Base-by-base conservation (phyloP, 2,797 vertebrate genomes). In the Paratrypauchen microcephalus region DNA sequence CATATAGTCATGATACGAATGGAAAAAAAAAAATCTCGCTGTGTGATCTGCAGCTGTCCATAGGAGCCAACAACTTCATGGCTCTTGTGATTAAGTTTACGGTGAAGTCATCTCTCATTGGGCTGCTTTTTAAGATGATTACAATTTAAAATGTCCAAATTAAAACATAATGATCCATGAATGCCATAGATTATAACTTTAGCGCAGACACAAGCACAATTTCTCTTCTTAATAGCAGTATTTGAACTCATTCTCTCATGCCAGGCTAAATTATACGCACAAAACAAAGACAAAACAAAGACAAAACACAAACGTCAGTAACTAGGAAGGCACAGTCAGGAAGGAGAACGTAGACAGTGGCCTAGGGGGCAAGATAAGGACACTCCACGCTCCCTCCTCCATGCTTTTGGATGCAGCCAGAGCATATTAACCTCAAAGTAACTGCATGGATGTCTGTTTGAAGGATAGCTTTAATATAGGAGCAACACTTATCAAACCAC, bases 251-350 rank as follows among this genome's bases (percentile, higher is more conserved):
- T 55, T 24, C 24, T 15, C 67, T 19, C 70, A 66, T 30, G 26
- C 54, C 70, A 30, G 6, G 5, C 3, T 30, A 30, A 30, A 41
- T 11, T 41, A 41, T 11, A 13, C 11, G 2, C 84, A 83, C 81
- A 78, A 88, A 87, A 36, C 8, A 2, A 45, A 45, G 12, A 80
- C 73, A 73, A 82, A 83, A 90, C 77, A n/a, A n/a, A n/a, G n/a
- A n/a, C n/a, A n/a, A n/a, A n/a, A 78, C 83, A 86, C 88, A 84
- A 70, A 86, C 13, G 15, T 45, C 41, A 45, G 41, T 45, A 45
- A 45, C 13, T 45, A 16, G 3, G 13, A 45, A 45, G 41, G 19
- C 36, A 58, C 47, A 57, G 68, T 39, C 23, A 23, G 28, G 21
- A 59, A 64, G 19, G 56, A 74, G 70, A 59, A 61, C 65, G 21